phyloP scores from a whole-genome alignment of 2,888 invertebrate species.

The Gymnosoma rotundatum region DNA sequence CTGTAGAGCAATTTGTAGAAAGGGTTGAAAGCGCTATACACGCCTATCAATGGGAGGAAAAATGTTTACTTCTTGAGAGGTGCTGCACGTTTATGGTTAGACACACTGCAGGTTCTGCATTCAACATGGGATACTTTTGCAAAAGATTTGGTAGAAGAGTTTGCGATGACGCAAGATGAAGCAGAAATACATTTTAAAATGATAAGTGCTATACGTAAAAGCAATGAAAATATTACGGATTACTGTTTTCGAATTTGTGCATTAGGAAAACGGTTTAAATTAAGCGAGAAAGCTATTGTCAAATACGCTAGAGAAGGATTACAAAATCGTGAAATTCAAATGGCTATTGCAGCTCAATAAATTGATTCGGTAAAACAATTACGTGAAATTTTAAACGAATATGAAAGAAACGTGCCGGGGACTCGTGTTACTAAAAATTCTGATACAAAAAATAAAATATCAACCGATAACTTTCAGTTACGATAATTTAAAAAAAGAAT shows the following conservation, averaged over 20 bases:
- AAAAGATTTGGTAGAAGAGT: slow-evolving; percentile 6
- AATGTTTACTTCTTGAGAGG: slow-evolving; percentile 11
- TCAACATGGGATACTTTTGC: slow-evolving; percentile 1
- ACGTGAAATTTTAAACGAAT: background rate
- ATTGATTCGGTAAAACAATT: slow-evolving; percentile 7
- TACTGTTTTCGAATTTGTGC: slow-evolving; percentile 14
- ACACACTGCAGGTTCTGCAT: slow-evolving; percentile 2
- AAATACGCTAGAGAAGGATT: slow-evolving; percentile 9
- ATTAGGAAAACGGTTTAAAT: background rate
- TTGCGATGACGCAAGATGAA: background rate
- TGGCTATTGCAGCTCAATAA: background rate
- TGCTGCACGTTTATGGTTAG: slow-evolving; percentile 18
- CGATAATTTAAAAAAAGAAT: background rate
- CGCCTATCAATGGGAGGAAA: slow-evolving; percentile 12
- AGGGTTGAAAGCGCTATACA: slow-evolving; percentile 3
- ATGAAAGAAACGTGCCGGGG: background rate
- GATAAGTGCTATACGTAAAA: background rate
- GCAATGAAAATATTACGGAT: slow-evolving; percentile 6
- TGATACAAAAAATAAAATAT: too few relatives aligned
- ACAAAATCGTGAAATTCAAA: slow-evolving; percentile 20
- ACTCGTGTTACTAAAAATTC: too few relatives aligned
- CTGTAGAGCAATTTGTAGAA: slow-evolving; percentile 7
- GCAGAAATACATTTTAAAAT: slow-evolving; percentile 27
- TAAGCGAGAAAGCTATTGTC: slow-evolving; percentile 19
- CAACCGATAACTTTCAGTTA: too few relatives aligned